A percentile compares a stretch with the other conserved stretches of the same genome.
These are phyloP conservation scores for Pterostichus madidus DNA, from an alignment of 2,888 invertebrate species.

Conservation along the genomic window DNA sequence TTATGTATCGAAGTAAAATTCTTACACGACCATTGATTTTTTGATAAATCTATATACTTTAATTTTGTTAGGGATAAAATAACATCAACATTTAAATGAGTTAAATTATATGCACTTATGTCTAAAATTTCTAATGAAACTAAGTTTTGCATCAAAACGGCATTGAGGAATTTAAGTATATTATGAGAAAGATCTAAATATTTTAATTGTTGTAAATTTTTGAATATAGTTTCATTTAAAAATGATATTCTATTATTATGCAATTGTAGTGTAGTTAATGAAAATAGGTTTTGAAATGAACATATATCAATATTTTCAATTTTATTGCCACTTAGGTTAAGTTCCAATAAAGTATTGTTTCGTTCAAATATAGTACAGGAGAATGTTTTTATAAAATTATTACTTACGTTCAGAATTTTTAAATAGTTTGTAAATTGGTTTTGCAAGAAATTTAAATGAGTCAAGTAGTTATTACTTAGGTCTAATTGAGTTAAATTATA, in stretches of 20 bases:
- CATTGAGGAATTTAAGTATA: not conserved
- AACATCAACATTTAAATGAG: not conserved
- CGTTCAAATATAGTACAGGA: not conserved
- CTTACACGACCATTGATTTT: not conserved
- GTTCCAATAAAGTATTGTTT: not conserved
- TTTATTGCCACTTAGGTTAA: not conserved
- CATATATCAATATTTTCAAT: not conserved
- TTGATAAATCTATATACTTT: not conserved
- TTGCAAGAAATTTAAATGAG: not conserved
- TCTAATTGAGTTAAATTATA: no score
- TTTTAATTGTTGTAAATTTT: not conserved
- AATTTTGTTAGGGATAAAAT: not conserved
- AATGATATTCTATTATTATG: not conserved
- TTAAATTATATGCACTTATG: not conserved
- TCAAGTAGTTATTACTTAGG: not conserved
- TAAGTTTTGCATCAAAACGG: not conserved
- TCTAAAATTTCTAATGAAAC: not conserved
- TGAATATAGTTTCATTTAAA: not conserved
- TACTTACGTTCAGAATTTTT: conserved; percentile 1
- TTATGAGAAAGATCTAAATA: not conserved
- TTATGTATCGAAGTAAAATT: not conserved
- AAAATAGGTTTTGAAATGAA: not conserved
- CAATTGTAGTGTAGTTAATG: not conserved
- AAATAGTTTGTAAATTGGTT: not conserved
- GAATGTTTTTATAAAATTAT: conserved; percentile 7